A percentile compares a stretch with the other conserved stretches of the same genome.
phyloP scores from a whole-genome alignment of 2,888 invertebrate species.

The Teleiodes luculella region DNA sequence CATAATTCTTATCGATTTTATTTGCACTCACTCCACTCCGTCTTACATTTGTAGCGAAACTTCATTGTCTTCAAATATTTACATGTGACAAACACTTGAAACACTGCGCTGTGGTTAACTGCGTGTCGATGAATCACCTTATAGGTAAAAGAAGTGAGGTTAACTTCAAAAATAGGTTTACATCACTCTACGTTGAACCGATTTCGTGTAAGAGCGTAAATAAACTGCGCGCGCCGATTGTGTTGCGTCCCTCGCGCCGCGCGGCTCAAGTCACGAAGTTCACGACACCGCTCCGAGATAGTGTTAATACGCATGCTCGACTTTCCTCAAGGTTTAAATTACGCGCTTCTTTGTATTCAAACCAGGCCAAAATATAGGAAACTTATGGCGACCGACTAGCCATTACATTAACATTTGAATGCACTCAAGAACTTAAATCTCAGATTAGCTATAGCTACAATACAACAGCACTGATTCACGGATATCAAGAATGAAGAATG shows the following conservation, averaged over 20 bases:
- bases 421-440: too few relatives aligned
- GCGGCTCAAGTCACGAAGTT: constrained; percentile 34
- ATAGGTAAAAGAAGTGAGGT: constrained; percentile 57
- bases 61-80: constrained; percentile 4
- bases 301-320: constrained; percentile 45
- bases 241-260: too few relatives aligned
- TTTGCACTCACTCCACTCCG: constrained; percentile 11
- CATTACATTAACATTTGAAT: too few relatives aligned
- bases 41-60: neutral
- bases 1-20: constrained; percentile 56
- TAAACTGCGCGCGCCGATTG: constrained; percentile 49
- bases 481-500: constrained; percentile 34
- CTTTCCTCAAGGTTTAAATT: constrained; percentile 27
- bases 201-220: constrained; percentile 50
- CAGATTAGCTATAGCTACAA: too few relatives aligned
- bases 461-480: too few relatives aligned
- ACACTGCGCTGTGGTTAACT: neutral
- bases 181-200: constrained; percentile 37
- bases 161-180: constrained; percentile 65
- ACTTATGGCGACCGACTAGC: neutral
- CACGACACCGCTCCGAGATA: constrained; percentile 38
- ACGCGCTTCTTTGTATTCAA: constrained; percentile 39
- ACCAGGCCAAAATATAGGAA: neutral
- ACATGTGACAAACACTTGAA: constrained; percentile 3
- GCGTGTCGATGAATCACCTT: constrained; percentile 45